phyloP scores from a whole-genome alignment of 2,888 invertebrate genomes.

The Scaeva pyrastri region DNA sequence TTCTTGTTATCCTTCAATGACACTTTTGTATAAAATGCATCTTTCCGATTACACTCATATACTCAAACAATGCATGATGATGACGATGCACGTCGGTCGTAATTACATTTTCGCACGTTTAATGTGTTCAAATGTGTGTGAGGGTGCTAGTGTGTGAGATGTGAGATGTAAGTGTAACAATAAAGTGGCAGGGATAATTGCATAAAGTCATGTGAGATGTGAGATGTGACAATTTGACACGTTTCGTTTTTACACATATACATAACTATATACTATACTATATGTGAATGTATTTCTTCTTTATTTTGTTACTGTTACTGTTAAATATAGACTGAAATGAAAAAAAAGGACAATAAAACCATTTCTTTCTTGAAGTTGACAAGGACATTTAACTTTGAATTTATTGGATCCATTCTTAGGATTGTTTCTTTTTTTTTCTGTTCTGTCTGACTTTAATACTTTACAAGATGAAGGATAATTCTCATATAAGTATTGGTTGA shows the following conservation, averaged over 20 bases:
- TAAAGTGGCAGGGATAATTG: slow-evolving; percentile 8
- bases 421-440: neutral
- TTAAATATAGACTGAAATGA: neutral
- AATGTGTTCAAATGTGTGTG: slow-evolving; percentile 1
- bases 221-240: slow-evolving; percentile 6
- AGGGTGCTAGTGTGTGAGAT: no score
- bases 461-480: no score
- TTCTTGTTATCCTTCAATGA: neutral
- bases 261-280: no score
- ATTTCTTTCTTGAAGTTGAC: neutral
- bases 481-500: no score
- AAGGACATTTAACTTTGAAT: neutral
- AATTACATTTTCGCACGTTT: slow-evolving; percentile 8
- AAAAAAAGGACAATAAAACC: neutral
- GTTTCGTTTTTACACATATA: neutral
- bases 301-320: no score
- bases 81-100: neutral
- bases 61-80: no score
- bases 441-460: no score
- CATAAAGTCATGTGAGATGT: neutral
- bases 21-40: slow-evolving; percentile 3
- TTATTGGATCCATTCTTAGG: neutral
- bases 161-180: slow-evolving; percentile 1
- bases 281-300: neutral
- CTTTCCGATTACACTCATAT: slow-evolving; percentile 1